Conservation (phyloP, 2,113 vertebrate genomes). For the Hippocampus comes region DNA sequence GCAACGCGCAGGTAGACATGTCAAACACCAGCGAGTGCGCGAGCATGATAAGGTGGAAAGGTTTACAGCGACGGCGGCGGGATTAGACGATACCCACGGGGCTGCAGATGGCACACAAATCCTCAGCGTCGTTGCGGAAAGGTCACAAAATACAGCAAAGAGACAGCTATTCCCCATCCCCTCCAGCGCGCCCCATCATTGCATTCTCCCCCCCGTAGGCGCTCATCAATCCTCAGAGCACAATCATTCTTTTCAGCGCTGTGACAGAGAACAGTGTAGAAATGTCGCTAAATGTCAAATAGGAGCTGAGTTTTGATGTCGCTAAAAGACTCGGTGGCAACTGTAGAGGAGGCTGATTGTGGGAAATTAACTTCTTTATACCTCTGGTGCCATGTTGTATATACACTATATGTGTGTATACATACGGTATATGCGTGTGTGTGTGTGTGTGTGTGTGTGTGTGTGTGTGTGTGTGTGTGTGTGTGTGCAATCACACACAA, state of each 20-base stretch:
- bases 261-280: slow-evolving; percentile 24
- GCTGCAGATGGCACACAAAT: slow-evolving; percentile 66
- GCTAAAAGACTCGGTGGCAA: neutral
- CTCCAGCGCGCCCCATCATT: slow-evolving; percentile 32
- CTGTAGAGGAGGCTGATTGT: neutral
- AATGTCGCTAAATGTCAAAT: slow-evolving; percentile 52
- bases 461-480: no score
- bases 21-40: slow-evolving; percentile 9
- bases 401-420: no score
- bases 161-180: slow-evolving; percentile 32
- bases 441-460: no score
- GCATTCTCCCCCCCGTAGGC: slow-evolving; percentile 21
- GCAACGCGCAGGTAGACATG: slow-evolving; percentile 11
- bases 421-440: no score
- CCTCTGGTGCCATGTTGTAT: neutral
- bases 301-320: slow-evolving; percentile 13
- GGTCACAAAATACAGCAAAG: slow-evolving; percentile 57
- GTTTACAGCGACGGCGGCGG: slow-evolving; percentile 48
- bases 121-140: slow-evolving; percentile 50
- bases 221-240: slow-evolving; percentile 43
- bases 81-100: slow-evolving; percentile 59
- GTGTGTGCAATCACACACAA: no score
- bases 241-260: slow-evolving; percentile 37
- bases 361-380: slow-evolving; percentile 25
- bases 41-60: slow-evolving; percentile 17